Evolutionary conservation across 2,797 vertebrate genomes (phyloP).

Genomic region (Semaprochilodus insignis): DNA sequence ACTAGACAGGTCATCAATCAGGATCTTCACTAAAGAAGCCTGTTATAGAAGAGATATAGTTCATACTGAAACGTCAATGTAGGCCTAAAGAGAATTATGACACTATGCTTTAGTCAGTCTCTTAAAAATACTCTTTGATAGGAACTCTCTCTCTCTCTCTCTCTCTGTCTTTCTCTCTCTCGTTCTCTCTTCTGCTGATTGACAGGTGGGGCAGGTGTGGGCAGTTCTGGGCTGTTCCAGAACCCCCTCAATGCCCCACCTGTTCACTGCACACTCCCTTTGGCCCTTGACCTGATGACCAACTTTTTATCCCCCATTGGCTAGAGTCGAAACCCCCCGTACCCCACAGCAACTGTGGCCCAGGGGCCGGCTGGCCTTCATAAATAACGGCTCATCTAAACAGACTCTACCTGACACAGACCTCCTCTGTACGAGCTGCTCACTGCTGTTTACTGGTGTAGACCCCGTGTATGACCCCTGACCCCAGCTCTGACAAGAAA

Average conservation of each 20-base stretch:
- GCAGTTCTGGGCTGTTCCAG: slow-evolving; percentile 64
- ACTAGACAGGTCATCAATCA: slow-evolving; percentile 1
- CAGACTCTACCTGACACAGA: slow-evolving; percentile 65
- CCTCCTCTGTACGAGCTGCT: slow-evolving; percentile 58
- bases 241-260: slow-evolving; percentile 71
- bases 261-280: slow-evolving; percentile 75
- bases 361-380: slow-evolving; percentile 66
- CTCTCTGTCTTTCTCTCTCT: neutral
- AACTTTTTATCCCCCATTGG: slow-evolving; percentile 77
- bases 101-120: slow-evolving; percentile 1
- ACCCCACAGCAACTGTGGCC: slow-evolving; percentile 66
- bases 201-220: slow-evolving; percentile 83
- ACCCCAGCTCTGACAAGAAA: slow-evolving; percentile 52
- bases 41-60: neutral
- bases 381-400: slow-evolving; percentile 75
- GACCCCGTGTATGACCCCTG: slow-evolving; percentile 61
- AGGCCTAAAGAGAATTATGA: slow-evolving; percentile 12
- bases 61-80: slow-evolving; percentile 1
- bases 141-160: neutral
- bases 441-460: slow-evolving; percentile 66
- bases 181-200: slow-evolving; percentile 68
- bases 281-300: slow-evolving; percentile 82
- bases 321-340: slow-evolving; percentile 58
- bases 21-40: neutral
- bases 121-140: neutral